These are phyloP conservation scores for Lacanobia wlatinum DNA, from an alignment of 2,888 invertebrate species.

Conservation along the genomic window DNA sequence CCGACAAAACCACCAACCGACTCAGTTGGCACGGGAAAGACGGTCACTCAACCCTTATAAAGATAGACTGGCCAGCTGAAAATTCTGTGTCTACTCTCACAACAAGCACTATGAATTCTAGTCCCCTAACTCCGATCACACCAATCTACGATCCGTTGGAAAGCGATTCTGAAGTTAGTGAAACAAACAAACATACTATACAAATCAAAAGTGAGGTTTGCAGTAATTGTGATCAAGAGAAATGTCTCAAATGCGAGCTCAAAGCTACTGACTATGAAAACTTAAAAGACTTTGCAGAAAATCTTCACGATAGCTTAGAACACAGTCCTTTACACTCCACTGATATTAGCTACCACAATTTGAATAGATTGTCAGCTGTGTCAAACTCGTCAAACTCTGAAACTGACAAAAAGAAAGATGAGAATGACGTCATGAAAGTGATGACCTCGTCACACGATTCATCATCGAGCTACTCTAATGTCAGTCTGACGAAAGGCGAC, in stretches of 20 bases:
- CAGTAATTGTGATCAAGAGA: slow-evolving; percentile 80
- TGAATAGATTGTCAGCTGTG: slow-evolving; percentile 86
- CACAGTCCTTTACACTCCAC: slow-evolving; percentile 82
- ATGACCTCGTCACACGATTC: slow-evolving; percentile 89
- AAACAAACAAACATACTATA: slow-evolving; percentile 83
- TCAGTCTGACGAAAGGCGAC: slow-evolving; percentile 78
- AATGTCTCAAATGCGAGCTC: slow-evolving; percentile 86
- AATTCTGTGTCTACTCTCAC: slow-evolving; percentile 80
- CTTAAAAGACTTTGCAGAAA: slow-evolving; percentile 70
- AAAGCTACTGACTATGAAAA: slow-evolving; percentile 84
- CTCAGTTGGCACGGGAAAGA: slow-evolving; percentile 88
- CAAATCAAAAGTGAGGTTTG: slow-evolving; percentile 80
- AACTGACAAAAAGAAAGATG: slow-evolving; percentile 68
- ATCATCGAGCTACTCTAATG: slow-evolving; percentile 85
- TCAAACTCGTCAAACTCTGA: slow-evolving; percentile 85
- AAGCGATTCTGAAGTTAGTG: slow-evolving; percentile 85
- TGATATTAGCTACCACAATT: slow-evolving; percentile 88
- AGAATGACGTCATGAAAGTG: slow-evolving; percentile 76
- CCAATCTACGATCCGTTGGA: slow-evolving; percentile 85
- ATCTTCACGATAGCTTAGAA: slow-evolving; percentile 79
- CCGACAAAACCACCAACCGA: slow-evolving; percentile 72
- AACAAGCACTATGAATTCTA: slow-evolving; percentile 81
- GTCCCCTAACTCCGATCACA: slow-evolving; percentile 81
- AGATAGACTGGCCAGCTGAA: slow-evolving; percentile 87
- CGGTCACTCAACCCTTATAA: slow-evolving; percentile 86